Conservation (phyloP, 2,113 vertebrate species). For the Hippocampus barbouri region DNA sequence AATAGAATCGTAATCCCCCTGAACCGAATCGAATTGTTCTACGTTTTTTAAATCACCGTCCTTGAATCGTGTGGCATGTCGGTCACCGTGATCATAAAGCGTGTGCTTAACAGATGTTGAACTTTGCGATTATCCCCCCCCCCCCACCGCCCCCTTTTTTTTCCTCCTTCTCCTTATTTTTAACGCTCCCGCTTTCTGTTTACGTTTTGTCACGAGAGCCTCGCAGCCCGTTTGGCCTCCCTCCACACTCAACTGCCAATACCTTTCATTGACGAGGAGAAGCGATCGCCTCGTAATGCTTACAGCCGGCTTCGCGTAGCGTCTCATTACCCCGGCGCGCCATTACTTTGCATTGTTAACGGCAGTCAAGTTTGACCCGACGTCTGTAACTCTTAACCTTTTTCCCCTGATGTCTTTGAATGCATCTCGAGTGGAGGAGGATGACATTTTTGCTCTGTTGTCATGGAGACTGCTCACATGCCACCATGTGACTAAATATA, state of each 20-base stretch:
- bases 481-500: conserved; percentile 6
- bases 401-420: conserved; percentile 3
- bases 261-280: conserved; percentile 31
- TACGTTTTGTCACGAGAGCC: conserved; percentile 53
- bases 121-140: conserved; percentile 5
- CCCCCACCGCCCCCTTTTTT: too few species aligned
- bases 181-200: conserved; percentile 58
- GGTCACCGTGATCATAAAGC: background rate
- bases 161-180: conserved; percentile 33
- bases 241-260: conserved; percentile 45
- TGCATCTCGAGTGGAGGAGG: conserved; percentile 3
- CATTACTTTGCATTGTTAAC: background rate
- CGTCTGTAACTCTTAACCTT: background rate
- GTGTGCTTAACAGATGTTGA: background rate
- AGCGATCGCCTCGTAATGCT: conserved; percentile 31
- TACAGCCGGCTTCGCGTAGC: background rate
- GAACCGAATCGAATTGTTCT: too few species aligned
- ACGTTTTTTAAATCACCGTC: too few species aligned
- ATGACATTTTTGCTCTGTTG: conserved; percentile 5
- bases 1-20: too few species aligned
- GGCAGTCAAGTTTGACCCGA: background rate
- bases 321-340: background rate
- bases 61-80: background rate
- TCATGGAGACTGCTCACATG: conserved; percentile 7
- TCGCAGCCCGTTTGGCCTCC: conserved; percentile 50